These are phyloP conservation scores for Blastomussa wellsi DNA, from an alignment of 92 coral and sea anemone genomes.

Conservation along the genomic window DNA sequence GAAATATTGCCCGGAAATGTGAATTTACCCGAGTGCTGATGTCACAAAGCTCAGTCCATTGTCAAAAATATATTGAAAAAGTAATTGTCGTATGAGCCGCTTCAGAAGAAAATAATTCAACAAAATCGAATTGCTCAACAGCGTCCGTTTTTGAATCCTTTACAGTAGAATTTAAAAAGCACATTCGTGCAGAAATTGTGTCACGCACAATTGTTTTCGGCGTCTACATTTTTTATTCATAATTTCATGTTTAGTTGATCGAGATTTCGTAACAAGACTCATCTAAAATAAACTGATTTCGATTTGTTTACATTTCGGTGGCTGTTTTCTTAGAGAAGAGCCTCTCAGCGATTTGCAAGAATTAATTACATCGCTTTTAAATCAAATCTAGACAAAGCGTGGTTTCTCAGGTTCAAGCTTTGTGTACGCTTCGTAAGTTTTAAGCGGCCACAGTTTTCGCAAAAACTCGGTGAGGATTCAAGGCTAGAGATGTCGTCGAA, in stretches of 20 bases:
- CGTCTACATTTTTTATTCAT: not conserved
- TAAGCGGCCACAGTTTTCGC: slow-evolving; percentile 1
- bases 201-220: not conserved
- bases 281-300: slow-evolving; percentile 10
- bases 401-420: not conserved
- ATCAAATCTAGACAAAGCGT: slow-evolving; percentile 5
- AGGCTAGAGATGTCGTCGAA: slow-evolving; percentile 9
- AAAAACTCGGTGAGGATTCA: not conserved
- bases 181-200: not conserved
- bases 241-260: not conserved
- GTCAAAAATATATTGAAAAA: not conserved
- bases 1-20: slow-evolving; percentile 7
- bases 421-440: not conserved
- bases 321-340: slow-evolving; percentile 6
- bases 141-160: not conserved
- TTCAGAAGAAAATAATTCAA: not conserved
- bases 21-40: not conserved
- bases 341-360: not conserved
- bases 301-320: slow-evolving; percentile 32
- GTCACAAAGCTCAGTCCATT: slow-evolving; percentile 24
- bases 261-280: slow-evolving; percentile 21
- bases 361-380: slow-evolving; percentile 31
- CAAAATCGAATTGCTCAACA: not conserved
- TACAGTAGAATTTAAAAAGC: not conserved
- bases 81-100: not conserved